Conservation (phyloP, 2,797 vertebrate genomes). For the Ctenopoma multispine region DNA sequence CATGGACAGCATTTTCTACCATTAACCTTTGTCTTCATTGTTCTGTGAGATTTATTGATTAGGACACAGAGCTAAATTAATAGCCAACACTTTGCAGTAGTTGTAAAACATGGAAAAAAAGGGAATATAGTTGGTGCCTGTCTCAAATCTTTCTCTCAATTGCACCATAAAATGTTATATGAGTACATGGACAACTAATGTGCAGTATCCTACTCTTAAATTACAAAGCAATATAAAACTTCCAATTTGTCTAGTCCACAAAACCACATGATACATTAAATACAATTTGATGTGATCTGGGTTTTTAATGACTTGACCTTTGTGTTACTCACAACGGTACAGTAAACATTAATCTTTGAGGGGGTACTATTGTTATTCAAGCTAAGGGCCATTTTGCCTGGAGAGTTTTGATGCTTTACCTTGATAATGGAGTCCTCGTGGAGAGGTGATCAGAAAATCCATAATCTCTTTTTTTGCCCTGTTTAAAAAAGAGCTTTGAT, state of each 20-base stretch:
- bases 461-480: conserved; percentile 74
- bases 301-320: conserved; percentile 22
- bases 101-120: neutral
- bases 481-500: conserved; percentile 75
- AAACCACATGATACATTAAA: conserved; percentile 2
- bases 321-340: conserved; percentile 14
- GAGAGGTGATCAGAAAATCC: conserved; percentile 69
- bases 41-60: neutral
- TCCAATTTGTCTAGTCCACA: neutral
- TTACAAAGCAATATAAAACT: neutral
- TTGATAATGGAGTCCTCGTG: conserved; percentile 45
- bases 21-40: conserved; percentile 2
- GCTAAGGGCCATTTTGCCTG: conserved; percentile 31
- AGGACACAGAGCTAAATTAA: neutral
- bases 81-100: neutral
- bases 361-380: conserved; percentile 41
- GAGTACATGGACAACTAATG: neutral
- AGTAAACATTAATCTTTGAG: conserved; percentile 25
- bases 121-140: too few species aligned
- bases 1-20: conserved; percentile 1
- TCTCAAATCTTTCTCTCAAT: neutral
- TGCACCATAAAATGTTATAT: neutral
- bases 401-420: conserved; percentile 32
- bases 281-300: conserved; percentile 14
- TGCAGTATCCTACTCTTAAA: neutral